phyloP scores from a whole-genome alignment of 2,888 invertebrate genomes.

The Orthosia gothica region DNA sequence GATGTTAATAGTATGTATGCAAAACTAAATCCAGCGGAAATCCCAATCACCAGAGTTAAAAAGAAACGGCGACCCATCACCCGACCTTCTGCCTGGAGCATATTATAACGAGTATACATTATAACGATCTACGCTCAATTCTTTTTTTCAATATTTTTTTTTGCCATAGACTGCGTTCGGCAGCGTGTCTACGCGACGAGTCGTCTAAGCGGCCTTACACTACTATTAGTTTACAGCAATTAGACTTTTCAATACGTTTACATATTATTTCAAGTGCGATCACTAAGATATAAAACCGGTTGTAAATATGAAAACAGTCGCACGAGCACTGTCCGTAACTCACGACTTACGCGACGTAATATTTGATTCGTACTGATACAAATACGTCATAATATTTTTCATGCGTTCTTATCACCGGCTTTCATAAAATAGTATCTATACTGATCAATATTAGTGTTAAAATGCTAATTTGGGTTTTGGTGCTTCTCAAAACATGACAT shows the following conservation, averaged over 20 bases:
- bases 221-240: conserved; percentile 57
- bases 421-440: not conserved
- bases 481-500: not conserved
- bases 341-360: conserved; percentile 48
- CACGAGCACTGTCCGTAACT: conserved; percentile 46
- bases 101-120: conserved; percentile 63
- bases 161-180: conserved; percentile 39
- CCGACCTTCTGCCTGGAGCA: conserved; percentile 88
- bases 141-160: conserved; percentile 39
- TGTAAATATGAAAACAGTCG: conserved; percentile 44
- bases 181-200: conserved; percentile 60
- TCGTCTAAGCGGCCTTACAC: conserved; percentile 58
- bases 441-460: not conserved
- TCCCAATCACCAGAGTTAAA: conserved; percentile 93
- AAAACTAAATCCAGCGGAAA: conserved; percentile 95
- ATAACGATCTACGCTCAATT: conserved; percentile 60
- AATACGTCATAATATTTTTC: conserved; percentile 24
- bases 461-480: not conserved
- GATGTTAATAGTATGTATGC: conserved; percentile 94
- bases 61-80: conserved; percentile 93
- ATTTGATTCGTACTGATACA: conserved; percentile 26
- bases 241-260: conserved; percentile 57
- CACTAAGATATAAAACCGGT: conserved; percentile 45
- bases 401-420: not conserved
- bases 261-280: conserved; percentile 50